Evolutionary conservation across 2,113 vertebrate genomes (phyloP), one percentile per base, ranked within the genome.

Genomic region (Craseonycteris thonglongyai): DNA sequence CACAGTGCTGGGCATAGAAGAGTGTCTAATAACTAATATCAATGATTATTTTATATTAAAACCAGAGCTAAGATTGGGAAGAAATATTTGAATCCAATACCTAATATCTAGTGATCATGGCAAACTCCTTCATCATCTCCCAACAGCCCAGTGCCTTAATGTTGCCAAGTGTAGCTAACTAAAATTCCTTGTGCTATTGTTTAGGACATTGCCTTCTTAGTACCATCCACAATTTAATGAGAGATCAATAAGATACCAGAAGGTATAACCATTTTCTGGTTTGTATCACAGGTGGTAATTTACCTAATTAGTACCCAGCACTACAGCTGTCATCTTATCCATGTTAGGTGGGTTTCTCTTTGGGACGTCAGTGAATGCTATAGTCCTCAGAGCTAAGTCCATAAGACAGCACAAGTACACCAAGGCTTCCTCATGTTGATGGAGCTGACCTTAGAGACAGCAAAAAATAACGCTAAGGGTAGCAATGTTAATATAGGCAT

Each of bases 221-320:
- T 38, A 28, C 6, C 6, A 51, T 40, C n/a, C 51, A 49, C n/a
- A 22, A n/a, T 56, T 95, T 88, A 58, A 81, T 35, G 51, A 66
- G 58, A 61, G 7, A 40, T 71, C 76, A n/a, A 1, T 82, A 88
- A 76, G 38, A 4, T 79, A 35, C 35, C 58, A 19, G 35, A 65
- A 75, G 47, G 59, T 47, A 71, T 49, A 91, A 56, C 26, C 28
- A 61, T 71, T 76, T 78, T 82, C 61, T 78, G 63, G 49, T 82
- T 66, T 91, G 68, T 49, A 28, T 42, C 54, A 71, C 33, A 69
- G 54, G 51, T 66, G 28, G 35, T 30, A 38, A 82, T 61, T 93
- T 75, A 33, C 42, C 78, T 88, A 56, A 63, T 80, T 56, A 59
- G 51, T 11, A 61, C 30, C 59, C 28, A 28, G 22, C 0, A 0